Base-by-base conservation (phyloP, 2,888 invertebrate species). In the Ochropleura leucogaster region DNA sequence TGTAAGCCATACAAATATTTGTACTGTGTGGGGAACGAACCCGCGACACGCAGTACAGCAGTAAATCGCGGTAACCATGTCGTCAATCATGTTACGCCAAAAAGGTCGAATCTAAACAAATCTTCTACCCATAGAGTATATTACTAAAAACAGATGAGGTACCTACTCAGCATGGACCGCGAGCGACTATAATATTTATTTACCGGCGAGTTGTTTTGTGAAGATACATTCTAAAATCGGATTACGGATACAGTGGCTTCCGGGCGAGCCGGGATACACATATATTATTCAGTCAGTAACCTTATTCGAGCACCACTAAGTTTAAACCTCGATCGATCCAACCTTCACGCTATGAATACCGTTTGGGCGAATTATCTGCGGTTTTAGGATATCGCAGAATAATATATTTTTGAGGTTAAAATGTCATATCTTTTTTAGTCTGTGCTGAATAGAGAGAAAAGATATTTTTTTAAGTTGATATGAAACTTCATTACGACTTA, bases 271-370 rank as follows among this genome's bases (percentile, higher is more conserved):
- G 89, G 92, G 89, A 90, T 90, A 83, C 87, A 83, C 86, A 93
- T 95, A 92, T 94, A 94, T 95, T 93, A 95, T 95, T 95, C 95
- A 95, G 83, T 83, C 79, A 86, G 87, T 82, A 88, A 91, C 92
- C 90, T 93, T 93, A 91, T 92, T 91, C 90, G 87, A 88, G 90
- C 89, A 84, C 88, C 88, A 90, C 93, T 92, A 92, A 94, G 89
- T 94, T 94, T 92, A 92, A 94, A 91, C 91, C 90, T 73, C 88
- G 91, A 94, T 94, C 94, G 95, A 95, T 95, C 68, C 84, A 81
- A 70, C 78, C 72, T 82, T 80, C 63, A 47, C 55, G 75, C 75
- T 79, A 80, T 80, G 81, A 86, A 85, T 85, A 85, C 51, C 18
- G 65, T 67, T 79, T 57, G 49, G 59, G 66, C 63, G 68, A 73